Evolutionary conservation across 2,888 invertebrate genomes (phyloP), one percentile per base, ranked within the genome.

Genomic region (Labia minor): DNA sequence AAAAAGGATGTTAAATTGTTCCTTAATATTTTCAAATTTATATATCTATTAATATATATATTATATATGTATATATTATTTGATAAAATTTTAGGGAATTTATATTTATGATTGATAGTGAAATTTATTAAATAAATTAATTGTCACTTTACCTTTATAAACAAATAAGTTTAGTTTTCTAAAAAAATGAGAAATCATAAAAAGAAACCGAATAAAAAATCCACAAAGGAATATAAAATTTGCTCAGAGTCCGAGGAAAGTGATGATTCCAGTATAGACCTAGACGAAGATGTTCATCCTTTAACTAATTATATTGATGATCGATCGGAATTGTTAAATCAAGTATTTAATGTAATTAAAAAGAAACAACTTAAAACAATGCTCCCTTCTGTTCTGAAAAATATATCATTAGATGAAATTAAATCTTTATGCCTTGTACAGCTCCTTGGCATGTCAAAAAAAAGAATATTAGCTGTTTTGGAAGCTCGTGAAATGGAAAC

Each of bases 241-340:
- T 21, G 62, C 20, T 21, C 26, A 16, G 61, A 63, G 21, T 19
- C 19, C 4, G 67, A 65, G 26, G 65, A 33, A 2, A 65, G 49
- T 63, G 26, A 20, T 21, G 66, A 66, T n/a, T 37, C 19, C 21
- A 63, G 11, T 19, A 20, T 68, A 16, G 62, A 65, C 14, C 18
- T 67, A 4, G 19, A 33, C 19, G 67, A 68, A 65, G 65, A 68
- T 37, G 11, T 68, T 10, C 65, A 67, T 21, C 63, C 68, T 14
- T 67, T 68, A 61, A 65, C 66, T n/a, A 62, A 63, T 26, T 68
- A 68, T n/a, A 63, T 68, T 26, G 65, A 67, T 65, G 65, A 68
- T 37, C 64, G 67, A 14, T 37, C 61, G 8, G 65, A 65, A 18
- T 67, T 68, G 65, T 62, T 68, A n/a, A 65, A 67, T 21, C 67